These are phyloP conservation scores for Oreochromis grahami DNA, from an alignment of 2,797 vertebrate genomes.

Conservation along the genomic window DNA sequence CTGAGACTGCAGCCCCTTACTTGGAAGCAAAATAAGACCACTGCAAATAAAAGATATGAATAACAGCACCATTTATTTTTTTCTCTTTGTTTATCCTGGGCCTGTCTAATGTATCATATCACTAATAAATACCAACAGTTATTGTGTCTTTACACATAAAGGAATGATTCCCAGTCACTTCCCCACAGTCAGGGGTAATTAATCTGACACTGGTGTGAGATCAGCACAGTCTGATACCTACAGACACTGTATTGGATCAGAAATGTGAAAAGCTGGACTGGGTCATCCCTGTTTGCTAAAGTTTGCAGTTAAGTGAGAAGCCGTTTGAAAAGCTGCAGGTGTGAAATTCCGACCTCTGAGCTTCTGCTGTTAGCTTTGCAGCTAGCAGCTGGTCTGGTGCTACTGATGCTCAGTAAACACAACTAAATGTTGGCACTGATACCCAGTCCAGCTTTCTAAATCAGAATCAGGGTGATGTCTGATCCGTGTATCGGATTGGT, in stretches of 20 bases:
- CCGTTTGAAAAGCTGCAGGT: background rate
- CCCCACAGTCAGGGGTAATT: background rate
- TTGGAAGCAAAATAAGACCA: background rate
- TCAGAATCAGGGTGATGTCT: too few relatives aligned
- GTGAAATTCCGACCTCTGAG: too few relatives aligned
- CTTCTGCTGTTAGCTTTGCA: too few relatives aligned
- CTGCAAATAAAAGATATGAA: background rate
- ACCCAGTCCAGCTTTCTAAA: too few relatives aligned
- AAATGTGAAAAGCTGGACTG: background rate
- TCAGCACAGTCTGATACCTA: background rate
- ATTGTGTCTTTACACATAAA: background rate
- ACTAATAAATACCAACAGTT: background rate
- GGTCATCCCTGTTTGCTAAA: background rate
- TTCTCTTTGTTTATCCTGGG: background rate
- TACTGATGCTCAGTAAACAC: too few relatives aligned
- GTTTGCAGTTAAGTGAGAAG: background rate
- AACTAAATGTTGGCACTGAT: too few relatives aligned
- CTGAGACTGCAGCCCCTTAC: background rate
- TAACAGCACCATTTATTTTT: background rate
- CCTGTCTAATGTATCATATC: background rate
- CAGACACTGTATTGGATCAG: rapidly evolving
- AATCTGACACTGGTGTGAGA: background rate
- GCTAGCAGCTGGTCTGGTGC: too few relatives aligned
- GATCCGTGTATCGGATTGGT: too few relatives aligned
- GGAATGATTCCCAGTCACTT: background rate